These are phyloP conservation scores for Drepanosiphum platanoidis DNA, from an alignment of 2,888 invertebrate species.

Conservation along the genomic window DNA sequence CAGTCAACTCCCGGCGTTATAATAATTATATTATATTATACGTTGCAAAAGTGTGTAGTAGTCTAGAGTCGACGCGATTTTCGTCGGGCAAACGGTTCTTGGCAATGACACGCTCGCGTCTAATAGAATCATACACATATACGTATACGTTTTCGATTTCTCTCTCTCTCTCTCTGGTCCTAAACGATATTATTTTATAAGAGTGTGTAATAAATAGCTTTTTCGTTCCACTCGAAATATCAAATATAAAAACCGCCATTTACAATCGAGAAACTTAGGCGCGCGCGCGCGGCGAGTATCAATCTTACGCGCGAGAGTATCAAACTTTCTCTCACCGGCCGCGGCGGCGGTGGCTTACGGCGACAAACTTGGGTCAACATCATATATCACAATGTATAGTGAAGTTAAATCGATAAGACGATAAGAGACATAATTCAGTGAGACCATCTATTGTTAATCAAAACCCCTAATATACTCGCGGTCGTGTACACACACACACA, in stretches of 20 bases:
- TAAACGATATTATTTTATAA: constrained; percentile 3
- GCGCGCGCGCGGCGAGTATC: constrained; percentile 27
- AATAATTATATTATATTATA: too few relatives aligned
- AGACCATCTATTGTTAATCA: constrained; percentile 43
- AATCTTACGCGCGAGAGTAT: constrained; percentile 28
- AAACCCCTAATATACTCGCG: background rate
- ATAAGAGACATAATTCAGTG: constrained; percentile 49
- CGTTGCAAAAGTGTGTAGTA: too few relatives aligned
- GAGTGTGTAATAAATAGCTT: constrained; percentile 25
- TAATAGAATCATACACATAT: background rate
- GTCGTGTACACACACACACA: too few relatives aligned
- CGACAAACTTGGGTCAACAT: constrained; percentile 50
- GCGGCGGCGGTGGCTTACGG: too few relatives aligned
- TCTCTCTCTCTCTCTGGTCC: background rate
- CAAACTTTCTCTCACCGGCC: constrained; percentile 47
- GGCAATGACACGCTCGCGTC: background rate
- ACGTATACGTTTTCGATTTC: background rate
- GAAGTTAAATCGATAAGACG: constrained; percentile 56
- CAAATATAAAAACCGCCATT: constrained; percentile 38
- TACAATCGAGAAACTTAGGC: constrained; percentile 32
- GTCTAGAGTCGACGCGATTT: too few relatives aligned
- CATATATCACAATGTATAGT: constrained; percentile 40
- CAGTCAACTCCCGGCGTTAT: too few relatives aligned
- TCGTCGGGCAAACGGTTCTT: background rate
- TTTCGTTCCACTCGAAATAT: constrained; percentile 26